Base-by-base conservation (phyloP, 37 sponge, comb jelly and placozoan genomes). In the Cliona cf. orientalis region DNA sequence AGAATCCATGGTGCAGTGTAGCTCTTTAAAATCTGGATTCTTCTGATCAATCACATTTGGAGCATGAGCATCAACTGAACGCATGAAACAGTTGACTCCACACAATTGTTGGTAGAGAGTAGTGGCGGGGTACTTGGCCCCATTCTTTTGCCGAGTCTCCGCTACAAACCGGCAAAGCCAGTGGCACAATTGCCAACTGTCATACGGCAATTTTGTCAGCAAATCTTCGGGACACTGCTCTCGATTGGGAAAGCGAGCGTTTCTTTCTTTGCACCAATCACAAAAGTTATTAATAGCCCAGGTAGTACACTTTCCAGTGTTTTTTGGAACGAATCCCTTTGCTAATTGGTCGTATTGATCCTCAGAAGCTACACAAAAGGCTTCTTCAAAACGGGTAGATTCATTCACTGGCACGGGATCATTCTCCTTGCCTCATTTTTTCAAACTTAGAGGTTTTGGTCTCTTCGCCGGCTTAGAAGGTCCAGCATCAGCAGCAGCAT, bases 281-380 rank as follows among this genome's bases (percentile, higher is more conserved):
- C 26, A 7, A 62, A 62, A 62, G 6, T 26, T n/a, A 28, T n/a
- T 14, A 19, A 62, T 6, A 23, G 64, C 64, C 64, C 64, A 62
- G 64, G 6, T 62, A 62, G 64, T 62, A 62, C 26, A 62, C 29
- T 62, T 62, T 7, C 28, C 23, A 26, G 64, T 68, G 39, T 32
- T 68, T 3, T 12, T 12, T 5, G 69, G 69, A 35, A 68, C 37
- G 38, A 4, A 12, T 29, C 69, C 69, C 35, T 68, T 68, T 7
- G 69, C 33, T 4, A 36, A 36, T 68, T 68, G 9, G 22, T 63
- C 55, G 17, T 49, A 49, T 11, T 49, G 11, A 49, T 11, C 17
- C 11, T 49, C 55, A 49, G 55, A 49, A 17, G 55, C 55, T 49
- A 49, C 14, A 19, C 14, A 49, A 49, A 49, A 49, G 17, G 55